Conservation (phyloP, 1,140 invertebrate genomes). For the Druon quercuslanigerum region DNA sequence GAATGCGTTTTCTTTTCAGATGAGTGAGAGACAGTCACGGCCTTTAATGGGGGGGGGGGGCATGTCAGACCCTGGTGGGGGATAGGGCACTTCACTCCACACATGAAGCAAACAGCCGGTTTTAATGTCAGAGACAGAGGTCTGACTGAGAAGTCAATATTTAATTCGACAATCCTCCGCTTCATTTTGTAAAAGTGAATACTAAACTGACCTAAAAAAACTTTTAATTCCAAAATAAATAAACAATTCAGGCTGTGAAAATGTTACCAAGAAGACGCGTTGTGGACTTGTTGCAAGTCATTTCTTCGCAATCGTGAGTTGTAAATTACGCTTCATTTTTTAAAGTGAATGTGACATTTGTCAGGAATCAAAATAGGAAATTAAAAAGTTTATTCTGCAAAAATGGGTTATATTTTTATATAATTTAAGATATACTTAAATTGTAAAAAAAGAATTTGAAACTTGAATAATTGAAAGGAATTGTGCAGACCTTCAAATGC, state of each 20-base stretch:
- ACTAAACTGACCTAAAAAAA: neutral
- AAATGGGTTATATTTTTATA: too few species aligned
- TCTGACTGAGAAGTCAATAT: neutral
- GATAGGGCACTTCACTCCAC: too few species aligned
- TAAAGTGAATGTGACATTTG: neutral
- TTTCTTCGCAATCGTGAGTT: slow-evolving; percentile 74
- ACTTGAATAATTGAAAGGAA: too few species aligned
- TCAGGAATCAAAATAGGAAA: neutral
- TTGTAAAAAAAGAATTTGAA: too few species aligned
- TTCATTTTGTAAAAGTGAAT: neutral
- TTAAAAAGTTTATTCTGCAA: too few species aligned
- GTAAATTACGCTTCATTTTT: too few species aligned
- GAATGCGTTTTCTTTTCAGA: too few species aligned
- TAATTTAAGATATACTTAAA: too few species aligned
- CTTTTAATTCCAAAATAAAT: neutral
- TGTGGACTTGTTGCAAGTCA: slow-evolving; percentile 69
- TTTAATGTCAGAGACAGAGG: neutral
- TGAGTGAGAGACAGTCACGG: too few species aligned
- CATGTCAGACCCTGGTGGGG: too few species aligned
- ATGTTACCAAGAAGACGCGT: slow-evolving; percentile 71
- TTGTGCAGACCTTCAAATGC: too few species aligned
- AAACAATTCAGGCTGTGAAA: slow-evolving; percentile 44
- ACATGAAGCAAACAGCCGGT: neutral
- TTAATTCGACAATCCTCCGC: neutral
- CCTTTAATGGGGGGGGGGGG: too few species aligned